phyloP scores from a whole-genome alignment of 2,797 vertebrate genomes.

The Bovichtus diacanthus region DNA sequence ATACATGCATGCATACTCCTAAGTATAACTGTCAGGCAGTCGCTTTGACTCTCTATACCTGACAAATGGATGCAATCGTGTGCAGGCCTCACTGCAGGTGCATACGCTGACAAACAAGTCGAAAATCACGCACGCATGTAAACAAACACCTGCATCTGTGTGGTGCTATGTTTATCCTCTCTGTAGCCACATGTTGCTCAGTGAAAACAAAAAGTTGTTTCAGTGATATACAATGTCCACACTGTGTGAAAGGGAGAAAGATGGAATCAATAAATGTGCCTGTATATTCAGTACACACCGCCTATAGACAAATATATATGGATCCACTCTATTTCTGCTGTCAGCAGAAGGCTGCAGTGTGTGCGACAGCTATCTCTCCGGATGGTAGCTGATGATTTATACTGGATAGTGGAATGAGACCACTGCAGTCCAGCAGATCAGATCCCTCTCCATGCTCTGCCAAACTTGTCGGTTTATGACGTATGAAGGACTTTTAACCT shows the following conservation, averaged over 20 bases:
- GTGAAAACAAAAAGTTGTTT: slow-evolving; percentile 4
- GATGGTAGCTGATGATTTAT: slow-evolving; percentile 34
- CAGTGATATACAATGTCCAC: neutral
- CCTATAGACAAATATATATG: neutral
- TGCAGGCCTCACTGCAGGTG: slow-evolving; percentile 1
- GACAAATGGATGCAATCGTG: neutral
- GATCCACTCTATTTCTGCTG: neutral
- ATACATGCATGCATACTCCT: slow-evolving; percentile 57
- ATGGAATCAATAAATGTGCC: too few species aligned
- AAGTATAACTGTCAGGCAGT: slow-evolving; percentile 35
- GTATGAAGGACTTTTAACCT: slow-evolving; percentile 17
- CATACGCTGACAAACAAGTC: neutral
- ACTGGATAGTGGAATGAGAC: slow-evolving; percentile 26
- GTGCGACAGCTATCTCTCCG: slow-evolving; percentile 28
- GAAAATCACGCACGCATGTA: slow-evolving; percentile 13
- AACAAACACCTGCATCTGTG: slow-evolving; percentile 41
- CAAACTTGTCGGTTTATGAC: neutral
- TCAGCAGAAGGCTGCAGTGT: slow-evolving; percentile 22
- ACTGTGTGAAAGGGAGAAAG: neutral
- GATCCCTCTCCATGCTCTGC: neutral
- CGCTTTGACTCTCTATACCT: neutral
- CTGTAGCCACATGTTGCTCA: slow-evolving; percentile 7
- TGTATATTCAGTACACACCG: neutral
- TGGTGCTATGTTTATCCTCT: slow-evolving; percentile 39
- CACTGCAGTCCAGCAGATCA: slow-evolving; percentile 22